These are phyloP conservation scores for Thysanoteuthis rhombus DNA, from an alignment of 2,888 invertebrate genomes.

Conservation along the genomic window DNA sequence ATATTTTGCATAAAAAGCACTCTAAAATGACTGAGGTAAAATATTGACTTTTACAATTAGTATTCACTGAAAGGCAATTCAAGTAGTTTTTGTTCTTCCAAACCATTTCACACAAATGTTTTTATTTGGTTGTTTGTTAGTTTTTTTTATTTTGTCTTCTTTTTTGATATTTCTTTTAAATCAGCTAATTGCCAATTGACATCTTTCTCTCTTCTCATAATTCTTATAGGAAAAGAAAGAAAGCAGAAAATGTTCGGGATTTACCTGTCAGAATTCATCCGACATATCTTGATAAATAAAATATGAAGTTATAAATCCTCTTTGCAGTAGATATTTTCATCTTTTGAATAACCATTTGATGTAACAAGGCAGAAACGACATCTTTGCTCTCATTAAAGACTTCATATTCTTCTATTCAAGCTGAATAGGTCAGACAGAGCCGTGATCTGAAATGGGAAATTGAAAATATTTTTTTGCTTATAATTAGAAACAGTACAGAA, in stretches of 20 bases:
- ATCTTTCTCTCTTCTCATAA: neutral
- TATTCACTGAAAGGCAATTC: neutral
- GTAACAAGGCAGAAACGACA: neutral
- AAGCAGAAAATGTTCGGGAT: neutral
- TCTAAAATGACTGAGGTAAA: too few relatives aligned
- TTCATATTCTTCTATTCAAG: neutral
- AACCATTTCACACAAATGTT: neutral
- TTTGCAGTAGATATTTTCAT: neutral
- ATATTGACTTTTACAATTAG: neutral
- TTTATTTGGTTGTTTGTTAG: neutral
- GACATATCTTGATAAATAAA: neutral
- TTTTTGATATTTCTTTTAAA: neutral
- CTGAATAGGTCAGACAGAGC: neutral
- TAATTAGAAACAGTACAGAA: neutral
- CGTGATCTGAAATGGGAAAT: neutral
- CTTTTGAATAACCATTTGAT: neutral
- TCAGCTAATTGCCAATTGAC: neutral
- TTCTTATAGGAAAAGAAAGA: neutral
- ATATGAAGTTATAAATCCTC: neutral
- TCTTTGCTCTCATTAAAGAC: neutral
- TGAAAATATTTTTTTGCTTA: neutral
- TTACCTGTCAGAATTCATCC: neutral
- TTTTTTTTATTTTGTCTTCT: neutral
- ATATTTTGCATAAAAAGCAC: too few relatives aligned
- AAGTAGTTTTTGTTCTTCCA: neutral